Percentiles rank a stretch among this genome's conserved stretches.
Evolutionary conservation across 2,113 vertebrate species (phyloP).

Genomic region (Toxotes jaculatrix): DNA sequence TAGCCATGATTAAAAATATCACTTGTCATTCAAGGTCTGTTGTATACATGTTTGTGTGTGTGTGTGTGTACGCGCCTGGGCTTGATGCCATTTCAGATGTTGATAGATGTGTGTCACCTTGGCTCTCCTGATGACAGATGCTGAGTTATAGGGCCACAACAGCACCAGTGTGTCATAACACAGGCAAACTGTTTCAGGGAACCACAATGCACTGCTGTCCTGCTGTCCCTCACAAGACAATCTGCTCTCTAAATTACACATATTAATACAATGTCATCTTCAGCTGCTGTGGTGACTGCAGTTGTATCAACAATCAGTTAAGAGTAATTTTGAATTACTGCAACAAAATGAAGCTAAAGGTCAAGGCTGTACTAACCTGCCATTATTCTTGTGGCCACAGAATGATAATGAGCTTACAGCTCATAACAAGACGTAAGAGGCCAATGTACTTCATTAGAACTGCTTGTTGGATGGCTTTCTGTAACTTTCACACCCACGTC

Average conservation of each 20-base stretch:
- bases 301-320: neutral
- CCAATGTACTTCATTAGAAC: neutral
- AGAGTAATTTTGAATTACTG: neutral
- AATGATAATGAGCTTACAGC: neutral
- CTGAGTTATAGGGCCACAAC: conserved; percentile 38
- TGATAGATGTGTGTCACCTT: conserved; percentile 66
- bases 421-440: neutral
- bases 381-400: neutral
- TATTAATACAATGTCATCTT: neutral
- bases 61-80: conserved; percentile 11
- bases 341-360: neutral
- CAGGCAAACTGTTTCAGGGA: conserved; percentile 7
- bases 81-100: conserved; percentile 18
- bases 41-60: neutral
- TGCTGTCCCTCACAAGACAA: neutral
- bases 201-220: neutral
- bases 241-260: neutral
- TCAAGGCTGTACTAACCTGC: neutral
- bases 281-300: neutral
- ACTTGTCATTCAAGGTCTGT: conserved; percentile 5
- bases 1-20: neutral
- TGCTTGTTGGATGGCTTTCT: neutral
- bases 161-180: conserved; percentile 20
- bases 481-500: neutral
- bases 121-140: conserved; percentile 31